A percentile compares a stretch with the other conserved stretches of the same genome.
Conservation (phyloP, 1,140 invertebrate species). For the Muscidifurax raptorellus region DNA sequence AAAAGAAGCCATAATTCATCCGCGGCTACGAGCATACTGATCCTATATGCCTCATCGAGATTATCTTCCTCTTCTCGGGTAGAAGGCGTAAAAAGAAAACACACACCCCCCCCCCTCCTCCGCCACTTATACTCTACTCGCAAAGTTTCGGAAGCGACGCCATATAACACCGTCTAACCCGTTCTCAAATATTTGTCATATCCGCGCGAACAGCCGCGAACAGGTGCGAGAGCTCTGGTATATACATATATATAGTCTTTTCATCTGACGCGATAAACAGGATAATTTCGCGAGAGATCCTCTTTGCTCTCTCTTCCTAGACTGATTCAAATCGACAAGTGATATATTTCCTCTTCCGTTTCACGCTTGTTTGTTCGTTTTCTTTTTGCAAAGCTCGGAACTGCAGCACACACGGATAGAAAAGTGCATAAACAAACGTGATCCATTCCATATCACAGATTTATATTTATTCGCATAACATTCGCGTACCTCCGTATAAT, state of each 20-base stretch:
- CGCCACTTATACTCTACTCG: neutral
- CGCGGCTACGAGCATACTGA: neutral
- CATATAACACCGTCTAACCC: slow-evolving; percentile 14
- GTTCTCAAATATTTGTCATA: slow-evolving; percentile 33
- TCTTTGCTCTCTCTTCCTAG: neutral
- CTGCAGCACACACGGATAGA: no score
- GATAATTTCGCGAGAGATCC: neutral
- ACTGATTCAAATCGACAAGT: neutral
- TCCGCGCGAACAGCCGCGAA: neutral
- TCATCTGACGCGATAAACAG: neutral
- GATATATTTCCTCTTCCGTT: no score
- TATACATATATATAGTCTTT: no score
- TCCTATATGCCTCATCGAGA: neutral
- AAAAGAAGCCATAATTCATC: neutral
- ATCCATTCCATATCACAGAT: no score
- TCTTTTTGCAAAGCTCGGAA: no score
- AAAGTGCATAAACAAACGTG: no score
- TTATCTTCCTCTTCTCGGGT: neutral
- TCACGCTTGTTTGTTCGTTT: no score
- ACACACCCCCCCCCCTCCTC: neutral
- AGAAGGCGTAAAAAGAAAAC: neutral
- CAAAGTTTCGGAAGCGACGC: neutral
- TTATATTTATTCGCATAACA: no score
- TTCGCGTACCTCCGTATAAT: no score
- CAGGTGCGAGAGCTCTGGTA: slow-evolving; percentile 24